phyloP scores from a whole-genome alignment of 2,113 vertebrate genomes.

The Ardeotis arabs region DNA sequence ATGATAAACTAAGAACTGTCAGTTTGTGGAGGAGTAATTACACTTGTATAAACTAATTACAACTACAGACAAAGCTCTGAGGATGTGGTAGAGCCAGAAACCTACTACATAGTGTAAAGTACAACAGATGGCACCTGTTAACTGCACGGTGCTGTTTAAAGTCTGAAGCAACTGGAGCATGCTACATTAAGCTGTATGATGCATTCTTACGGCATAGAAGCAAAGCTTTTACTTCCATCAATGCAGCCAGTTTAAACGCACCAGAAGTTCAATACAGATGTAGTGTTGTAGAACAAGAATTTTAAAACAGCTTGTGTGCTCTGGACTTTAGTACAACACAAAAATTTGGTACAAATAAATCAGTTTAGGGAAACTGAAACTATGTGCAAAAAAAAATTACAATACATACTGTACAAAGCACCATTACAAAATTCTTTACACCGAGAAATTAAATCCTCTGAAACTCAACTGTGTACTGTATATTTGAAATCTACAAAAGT shows the following conservation, averaged over 20 bases:
- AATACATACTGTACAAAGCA: slow-evolving; percentile 80
- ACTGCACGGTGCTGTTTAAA: slow-evolving; percentile 58
- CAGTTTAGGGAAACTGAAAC: slow-evolving; percentile 75
- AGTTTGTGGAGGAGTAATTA: slow-evolving; percentile 77
- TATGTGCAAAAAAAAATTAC: slow-evolving; percentile 78
- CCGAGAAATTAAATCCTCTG: slow-evolving; percentile 73
- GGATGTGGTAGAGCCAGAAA: slow-evolving; percentile 74
- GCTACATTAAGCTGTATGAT: slow-evolving; percentile 46
- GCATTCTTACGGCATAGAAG: slow-evolving; percentile 50
- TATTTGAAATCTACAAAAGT: slow-evolving; percentile 71
- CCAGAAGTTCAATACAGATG: slow-evolving; percentile 65
- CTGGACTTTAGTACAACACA: slow-evolving; percentile 71
- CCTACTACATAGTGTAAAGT: slow-evolving; percentile 64
- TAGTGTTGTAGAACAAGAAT: slow-evolving; percentile 72
- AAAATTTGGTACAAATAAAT: slow-evolving; percentile 74
- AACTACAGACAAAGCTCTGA: slow-evolving; percentile 74
- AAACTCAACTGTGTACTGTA: slow-evolving; percentile 67
- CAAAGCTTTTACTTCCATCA: slow-evolving; percentile 60
- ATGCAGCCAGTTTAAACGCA: slow-evolving; percentile 66
- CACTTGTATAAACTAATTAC: slow-evolving; percentile 77
- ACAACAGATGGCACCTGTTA: slow-evolving; percentile 63
- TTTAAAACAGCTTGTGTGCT: slow-evolving; percentile 71
- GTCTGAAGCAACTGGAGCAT: slow-evolving; percentile 40
- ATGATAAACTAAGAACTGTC: slow-evolving; percentile 80
- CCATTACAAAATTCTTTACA: slow-evolving; percentile 78